Evolutionary conservation across 2,888 invertebrate species (phyloP).

Genomic region (Neelides folsomi): DNA sequence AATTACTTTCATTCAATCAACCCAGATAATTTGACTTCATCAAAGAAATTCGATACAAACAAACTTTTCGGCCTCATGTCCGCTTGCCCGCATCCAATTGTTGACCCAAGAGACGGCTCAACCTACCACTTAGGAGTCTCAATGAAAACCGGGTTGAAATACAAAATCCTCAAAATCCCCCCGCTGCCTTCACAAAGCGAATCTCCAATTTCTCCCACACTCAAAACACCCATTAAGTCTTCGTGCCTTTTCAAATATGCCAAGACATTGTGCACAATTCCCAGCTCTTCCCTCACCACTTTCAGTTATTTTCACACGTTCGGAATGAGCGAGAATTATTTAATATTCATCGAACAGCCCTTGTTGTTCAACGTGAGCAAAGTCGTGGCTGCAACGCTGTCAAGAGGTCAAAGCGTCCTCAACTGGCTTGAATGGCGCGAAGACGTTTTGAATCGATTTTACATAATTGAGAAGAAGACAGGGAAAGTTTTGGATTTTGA

Average conservation of each 20-base stretch:
- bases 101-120: background rate
- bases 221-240: background rate
- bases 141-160: constrained; percentile 3
- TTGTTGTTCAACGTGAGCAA: background rate
- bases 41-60: background rate
- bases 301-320: constrained; percentile 2
- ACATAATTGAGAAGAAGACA: background rate
- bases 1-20: background rate
- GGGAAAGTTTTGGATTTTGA: background rate
- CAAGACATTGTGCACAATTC: background rate
- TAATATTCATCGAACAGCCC: background rate
- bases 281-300: background rate
- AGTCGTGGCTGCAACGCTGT: background rate
- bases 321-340: constrained; percentile 3
- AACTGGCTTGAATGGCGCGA: background rate
- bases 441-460: background rate
- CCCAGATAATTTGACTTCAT: background rate
- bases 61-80: background rate
- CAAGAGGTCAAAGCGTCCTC: background rate
- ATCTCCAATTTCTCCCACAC: too few relatives aligned
- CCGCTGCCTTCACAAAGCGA: background rate
- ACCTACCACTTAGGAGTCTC: background rate
- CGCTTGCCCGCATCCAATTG: background rate
- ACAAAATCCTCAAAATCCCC: background rate
- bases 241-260: background rate